Percentiles rank a stretch among this genome's conserved stretches.
Conservation (phyloP, 2,797 vertebrate genomes). For the Lophotriccus pileatus region DNA sequence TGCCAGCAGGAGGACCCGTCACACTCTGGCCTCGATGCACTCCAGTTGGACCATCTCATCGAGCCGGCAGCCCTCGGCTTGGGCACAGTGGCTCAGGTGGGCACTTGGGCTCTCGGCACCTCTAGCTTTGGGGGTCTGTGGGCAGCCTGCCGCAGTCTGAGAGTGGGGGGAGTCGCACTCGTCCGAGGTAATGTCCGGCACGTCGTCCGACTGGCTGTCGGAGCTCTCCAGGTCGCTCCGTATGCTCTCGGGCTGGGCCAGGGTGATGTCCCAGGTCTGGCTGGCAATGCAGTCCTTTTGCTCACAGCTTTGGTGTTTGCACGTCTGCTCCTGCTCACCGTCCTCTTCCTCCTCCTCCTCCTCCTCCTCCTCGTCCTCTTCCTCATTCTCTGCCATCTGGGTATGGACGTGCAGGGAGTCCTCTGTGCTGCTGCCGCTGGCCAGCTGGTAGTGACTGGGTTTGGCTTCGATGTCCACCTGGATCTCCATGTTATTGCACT, state of each 20-base stretch:
- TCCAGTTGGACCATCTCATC: constrained; percentile 72
- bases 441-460: constrained; percentile 93
- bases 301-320: constrained; percentile 78
- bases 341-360: constrained; percentile 69
- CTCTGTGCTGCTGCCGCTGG: constrained; percentile 90
- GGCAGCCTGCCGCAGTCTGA: constrained; percentile 69
- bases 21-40: constrained; percentile 76
- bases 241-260: constrained; percentile 97
- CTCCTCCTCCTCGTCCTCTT: constrained; percentile 83
- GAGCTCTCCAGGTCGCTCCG: constrained; percentile 98
- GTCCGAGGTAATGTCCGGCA: constrained; percentile 94
- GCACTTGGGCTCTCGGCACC: constrained; percentile 80
- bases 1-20: constrained; percentile 53
- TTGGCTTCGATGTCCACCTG: constrained; percentile 99
- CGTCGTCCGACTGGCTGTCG: constrained; percentile 95
- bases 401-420: constrained; percentile 80
- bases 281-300: constrained; percentile 83
- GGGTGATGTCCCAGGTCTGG: constrained; percentile 85
- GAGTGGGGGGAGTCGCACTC: constrained; percentile 90
- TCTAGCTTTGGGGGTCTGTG: constrained; percentile 61
- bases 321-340: constrained; percentile 59
- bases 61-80: constrained; percentile 67
- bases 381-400: constrained; percentile 82
- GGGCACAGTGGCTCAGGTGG: constrained; percentile 75
- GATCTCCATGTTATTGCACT: constrained; percentile 97